Base-by-base conservation (phyloP, 1,140 invertebrate species). In the Drosophila murphyi region DNA sequence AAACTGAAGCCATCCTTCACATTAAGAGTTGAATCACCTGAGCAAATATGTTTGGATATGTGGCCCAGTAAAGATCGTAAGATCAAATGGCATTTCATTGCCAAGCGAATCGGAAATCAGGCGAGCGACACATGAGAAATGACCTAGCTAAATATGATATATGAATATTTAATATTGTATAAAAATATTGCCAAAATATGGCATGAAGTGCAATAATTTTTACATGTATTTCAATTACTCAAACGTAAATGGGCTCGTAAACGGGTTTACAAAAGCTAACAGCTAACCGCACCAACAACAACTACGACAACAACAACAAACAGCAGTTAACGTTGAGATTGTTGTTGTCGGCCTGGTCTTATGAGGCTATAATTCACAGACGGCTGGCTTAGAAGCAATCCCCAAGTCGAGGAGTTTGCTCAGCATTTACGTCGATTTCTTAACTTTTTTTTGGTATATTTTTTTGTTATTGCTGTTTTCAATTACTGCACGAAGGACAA, bases 21-120 rank as follows among this genome's bases (percentile, higher is more conserved):
- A 87, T 74, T 83, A 51, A 77, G 52, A 87, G 83, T 80, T 89
- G 85, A 88, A 72, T 83, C 73, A 87, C 83, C 85, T 83, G 57
- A 50, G 34, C 54, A 48, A 41, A 82, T 71, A 78, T 63, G 60
- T 68, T 76, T 62, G 37, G 39, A 68, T 34, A 60, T 61, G 50
- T 54, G 65, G 61, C 65, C 69, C 60, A 57, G 32, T 68, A 76
- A 69, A 80, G 75, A 87, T 87, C 61, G 70, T 74, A 72, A 89
- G 83, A 89, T 87, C 83, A 87, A 80, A 87, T 64, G 80, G 72
- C 77, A 57, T 71, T 77, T 88, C 83, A 87, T 88, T 87, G 83
- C 85, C 83, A 89, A 65, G 34, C 64, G 56, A 71, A 88, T 87
- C 76, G 85, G 76, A 87, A 89, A 88, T 77, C 85, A 67, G 80